phyloP scores from a whole-genome alignment of 2,113 vertebrate species.

The Lagopus muta region DNA sequence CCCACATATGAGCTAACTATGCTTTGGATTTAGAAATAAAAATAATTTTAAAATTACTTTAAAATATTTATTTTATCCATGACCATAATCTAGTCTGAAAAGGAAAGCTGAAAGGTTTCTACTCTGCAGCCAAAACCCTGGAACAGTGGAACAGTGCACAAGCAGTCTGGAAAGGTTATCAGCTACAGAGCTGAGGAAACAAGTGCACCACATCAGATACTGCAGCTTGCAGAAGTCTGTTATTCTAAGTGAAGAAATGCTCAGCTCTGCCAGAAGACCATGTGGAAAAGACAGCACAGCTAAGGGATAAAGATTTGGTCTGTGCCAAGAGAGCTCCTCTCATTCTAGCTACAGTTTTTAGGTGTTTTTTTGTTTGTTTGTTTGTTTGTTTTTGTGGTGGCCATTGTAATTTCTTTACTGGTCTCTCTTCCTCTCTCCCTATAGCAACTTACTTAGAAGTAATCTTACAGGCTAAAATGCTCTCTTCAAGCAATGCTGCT shows the following conservation, averaged over 20 bases:
- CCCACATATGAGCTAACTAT: background rate
- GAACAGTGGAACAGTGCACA: background rate
- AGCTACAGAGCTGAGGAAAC: background rate
- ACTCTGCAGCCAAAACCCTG: background rate
- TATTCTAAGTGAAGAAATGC: conserved; percentile 10
- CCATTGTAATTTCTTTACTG: background rate
- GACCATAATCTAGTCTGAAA: background rate
- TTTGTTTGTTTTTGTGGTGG: background rate
- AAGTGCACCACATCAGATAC: background rate
- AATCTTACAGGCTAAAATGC: background rate
- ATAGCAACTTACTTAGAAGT: background rate
- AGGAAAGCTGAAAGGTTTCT: background rate
- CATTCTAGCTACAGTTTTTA: background rate
- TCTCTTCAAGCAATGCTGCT: background rate
- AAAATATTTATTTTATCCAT: background rate
- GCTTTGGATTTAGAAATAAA: conserved; percentile 3
- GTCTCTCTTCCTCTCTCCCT: background rate
- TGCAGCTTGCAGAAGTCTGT: background rate
- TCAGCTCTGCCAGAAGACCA: background rate
- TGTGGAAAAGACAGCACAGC: background rate
- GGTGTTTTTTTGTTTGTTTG: too few relatives aligned
- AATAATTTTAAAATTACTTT: background rate
- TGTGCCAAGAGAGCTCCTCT: fast-evolving
- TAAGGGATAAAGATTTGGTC: background rate
- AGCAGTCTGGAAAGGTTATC: background rate